Evolutionary conservation across 2,113 vertebrate genomes (phyloP).

Genomic region (Lophius piscatorius): DNA sequence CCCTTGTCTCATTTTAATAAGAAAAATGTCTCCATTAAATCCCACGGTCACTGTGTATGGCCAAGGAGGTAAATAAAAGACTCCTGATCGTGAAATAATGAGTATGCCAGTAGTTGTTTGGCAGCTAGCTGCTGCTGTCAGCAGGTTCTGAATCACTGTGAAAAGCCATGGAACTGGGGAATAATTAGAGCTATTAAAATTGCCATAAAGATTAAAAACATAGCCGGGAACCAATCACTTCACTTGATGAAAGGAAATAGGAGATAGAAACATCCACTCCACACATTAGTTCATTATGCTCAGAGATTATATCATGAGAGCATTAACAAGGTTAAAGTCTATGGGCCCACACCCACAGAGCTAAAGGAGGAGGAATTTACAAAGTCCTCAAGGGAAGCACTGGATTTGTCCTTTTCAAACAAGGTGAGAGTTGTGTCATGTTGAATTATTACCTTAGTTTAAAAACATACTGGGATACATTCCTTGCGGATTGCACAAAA

Average conservation of each 20-base stretch:
- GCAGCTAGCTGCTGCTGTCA: conserved; percentile 63
- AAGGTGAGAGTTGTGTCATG: no score
- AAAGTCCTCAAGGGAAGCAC: no score
- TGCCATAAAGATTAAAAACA: conserved; percentile 57
- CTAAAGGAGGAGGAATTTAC: no score
- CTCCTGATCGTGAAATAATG: conserved; percentile 69
- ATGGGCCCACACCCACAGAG: conserved; percentile 12
- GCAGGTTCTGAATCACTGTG: conserved; percentile 64
- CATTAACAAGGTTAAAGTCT: conserved; percentile 36
- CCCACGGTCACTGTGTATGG: conserved; percentile 29
- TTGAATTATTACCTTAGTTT: no score
- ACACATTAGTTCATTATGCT: conserved; percentile 46
- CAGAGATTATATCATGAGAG: conserved; percentile 32
- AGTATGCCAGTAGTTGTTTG: conserved; percentile 48
- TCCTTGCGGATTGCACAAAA: no score
- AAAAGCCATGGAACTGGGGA: conserved; percentile 43
- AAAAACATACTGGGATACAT: no score
- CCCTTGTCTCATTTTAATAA: conserved; percentile 46
- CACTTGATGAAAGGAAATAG: conserved; percentile 35
- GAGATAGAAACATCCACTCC: conserved; percentile 29
- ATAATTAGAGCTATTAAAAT: conserved; percentile 61
- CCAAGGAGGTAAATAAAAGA: conserved; percentile 66
- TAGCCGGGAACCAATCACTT: conserved; percentile 39
- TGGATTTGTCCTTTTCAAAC: no score
- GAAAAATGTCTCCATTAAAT: conserved; percentile 53